phyloP scores from a whole-genome alignment of 2,888 invertebrate species.

The Metacarcinus magister region DNA sequence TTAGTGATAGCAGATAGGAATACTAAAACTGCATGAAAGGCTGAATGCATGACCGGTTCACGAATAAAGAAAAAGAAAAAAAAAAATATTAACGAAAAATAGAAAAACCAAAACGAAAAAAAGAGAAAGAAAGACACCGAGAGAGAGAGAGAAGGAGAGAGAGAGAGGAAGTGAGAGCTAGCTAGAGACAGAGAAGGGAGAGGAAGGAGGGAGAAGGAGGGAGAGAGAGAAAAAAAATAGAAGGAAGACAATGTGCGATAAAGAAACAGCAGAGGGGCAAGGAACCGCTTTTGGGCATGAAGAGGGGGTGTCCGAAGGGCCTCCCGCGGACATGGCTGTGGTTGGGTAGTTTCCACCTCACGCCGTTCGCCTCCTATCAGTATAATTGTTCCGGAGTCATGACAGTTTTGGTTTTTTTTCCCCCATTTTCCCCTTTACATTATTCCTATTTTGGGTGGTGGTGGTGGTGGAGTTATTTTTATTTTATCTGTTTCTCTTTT shows the following conservation, averaged over 20 bases:
- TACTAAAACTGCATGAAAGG: conserved; percentile 14
- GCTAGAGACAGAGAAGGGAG: conserved; percentile 29
- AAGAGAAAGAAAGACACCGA: conserved; percentile 28
- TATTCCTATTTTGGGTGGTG: no score
- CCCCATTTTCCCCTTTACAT: neutral
- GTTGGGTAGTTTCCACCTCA: neutral
- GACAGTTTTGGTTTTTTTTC: neutral
- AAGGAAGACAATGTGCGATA: neutral
- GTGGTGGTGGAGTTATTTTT: neutral
- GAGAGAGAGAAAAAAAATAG: neutral
- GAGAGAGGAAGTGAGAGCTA: neutral
- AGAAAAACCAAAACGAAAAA: neutral
- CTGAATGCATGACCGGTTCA: conserved; percentile 6
- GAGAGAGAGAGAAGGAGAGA: conserved; percentile 18
- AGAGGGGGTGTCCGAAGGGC: neutral
- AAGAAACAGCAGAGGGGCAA: conserved; percentile 10
- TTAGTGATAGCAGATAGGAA: conserved; percentile 17
- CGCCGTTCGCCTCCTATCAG: neutral
- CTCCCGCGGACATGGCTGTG: neutral
- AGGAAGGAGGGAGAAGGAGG: neutral
- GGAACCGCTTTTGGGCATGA: conserved; percentile 27
- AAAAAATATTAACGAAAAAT: neutral
- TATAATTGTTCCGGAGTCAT: conserved; percentile 21
- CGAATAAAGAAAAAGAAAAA: neutral
- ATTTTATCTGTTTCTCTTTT: conserved; percentile 4